phyloP scores from a whole-genome alignment of 2,888 invertebrate genomes.

The Monopis laevigella region DNA sequence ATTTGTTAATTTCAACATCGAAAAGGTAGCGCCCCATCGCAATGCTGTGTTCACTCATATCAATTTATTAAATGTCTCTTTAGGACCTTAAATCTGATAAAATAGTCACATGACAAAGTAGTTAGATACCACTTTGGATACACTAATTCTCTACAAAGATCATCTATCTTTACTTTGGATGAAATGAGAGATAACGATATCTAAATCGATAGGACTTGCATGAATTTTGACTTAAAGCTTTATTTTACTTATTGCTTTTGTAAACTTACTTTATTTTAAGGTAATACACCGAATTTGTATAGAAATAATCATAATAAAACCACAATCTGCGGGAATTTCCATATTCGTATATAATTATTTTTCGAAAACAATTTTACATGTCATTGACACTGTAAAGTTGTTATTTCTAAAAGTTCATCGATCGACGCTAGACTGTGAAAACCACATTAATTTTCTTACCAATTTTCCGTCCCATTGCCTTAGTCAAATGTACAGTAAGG shows the following conservation, averaged over 20 bases:
- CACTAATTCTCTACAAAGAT: slow-evolving; percentile 46
- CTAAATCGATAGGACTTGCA: too few species aligned
- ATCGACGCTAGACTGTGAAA: slow-evolving; percentile 26
- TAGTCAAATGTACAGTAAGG: slow-evolving; percentile 38
- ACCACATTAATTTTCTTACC: slow-evolving; percentile 44
- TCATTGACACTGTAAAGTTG: slow-evolving; percentile 35
- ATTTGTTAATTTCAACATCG: slow-evolving; percentile 47
- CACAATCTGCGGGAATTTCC: too few species aligned
- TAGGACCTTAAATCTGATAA: slow-evolving; percentile 46
- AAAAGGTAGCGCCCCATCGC: slow-evolving; percentile 44
- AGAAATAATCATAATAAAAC: too few species aligned
- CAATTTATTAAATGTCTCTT: slow-evolving; percentile 40
- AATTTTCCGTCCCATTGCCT: slow-evolving; percentile 53
- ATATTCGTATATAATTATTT: too few species aligned
- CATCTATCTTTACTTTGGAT: slow-evolving; percentile 32
- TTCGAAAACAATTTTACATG: too few species aligned
- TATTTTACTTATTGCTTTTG: too few species aligned
- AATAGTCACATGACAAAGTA: slow-evolving; percentile 40
- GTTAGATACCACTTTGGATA: slow-evolving; percentile 41
- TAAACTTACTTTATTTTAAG: too few species aligned
- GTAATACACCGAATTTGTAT: too few species aligned
- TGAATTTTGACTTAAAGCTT: too few species aligned
- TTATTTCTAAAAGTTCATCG: slow-evolving; percentile 35
- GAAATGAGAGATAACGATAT: slow-evolving; percentile 39
- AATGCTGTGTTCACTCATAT: slow-evolving; percentile 28